Base-by-base conservation (phyloP, 2,113 vertebrate species). In the Mastomys coucha region DNA sequence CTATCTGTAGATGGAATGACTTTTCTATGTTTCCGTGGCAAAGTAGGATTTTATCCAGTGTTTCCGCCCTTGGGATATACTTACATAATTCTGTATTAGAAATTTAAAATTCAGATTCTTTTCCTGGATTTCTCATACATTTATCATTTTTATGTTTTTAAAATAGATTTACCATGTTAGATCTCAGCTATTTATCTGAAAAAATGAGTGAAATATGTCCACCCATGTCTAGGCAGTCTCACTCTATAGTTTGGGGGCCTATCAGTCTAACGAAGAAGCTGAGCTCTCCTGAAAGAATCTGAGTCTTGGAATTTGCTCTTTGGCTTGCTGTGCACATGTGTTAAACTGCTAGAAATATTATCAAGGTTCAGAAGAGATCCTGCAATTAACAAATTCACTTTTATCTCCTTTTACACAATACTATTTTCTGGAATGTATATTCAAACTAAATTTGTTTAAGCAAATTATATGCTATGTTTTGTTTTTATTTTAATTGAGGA, bases 311-410 rank as follows among this genome's bases (percentile, higher is more conserved):
- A 13, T 10, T 28, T 45, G 36, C 33, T 56, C 7, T 12, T 45
- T 2, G 17, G 8, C 16, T 65, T 33, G 9, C 33, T 86, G 26
- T 20, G 39, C 28, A 42, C 36, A 42, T 7, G 2, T 22, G 51
- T 42, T 84, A 63, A 84, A 42, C n/a, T 63, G 3, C 7, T 42
- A 42, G 58, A 84, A 95, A 49, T 93, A 95, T 97, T 98, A 97
- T 95, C 0, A 31, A 97, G 86, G 39, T 81, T 88, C 49, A 53
- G 33, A 85, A 70, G 49, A 85, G 7, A 67, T 60, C 80, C 22
- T 81, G 81, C 31, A 69, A 69, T 69, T 85, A 76, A 51, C 88
- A 91, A 95, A 93, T 92, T 92, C 93, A 91, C 81, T 14, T 91
- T 51, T 82, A 0, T 3, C 90, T 94, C 53, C 13, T 93, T 89